Conservation (phyloP, 2,888 invertebrate species). For the Spilosoma lubricipeda region DNA sequence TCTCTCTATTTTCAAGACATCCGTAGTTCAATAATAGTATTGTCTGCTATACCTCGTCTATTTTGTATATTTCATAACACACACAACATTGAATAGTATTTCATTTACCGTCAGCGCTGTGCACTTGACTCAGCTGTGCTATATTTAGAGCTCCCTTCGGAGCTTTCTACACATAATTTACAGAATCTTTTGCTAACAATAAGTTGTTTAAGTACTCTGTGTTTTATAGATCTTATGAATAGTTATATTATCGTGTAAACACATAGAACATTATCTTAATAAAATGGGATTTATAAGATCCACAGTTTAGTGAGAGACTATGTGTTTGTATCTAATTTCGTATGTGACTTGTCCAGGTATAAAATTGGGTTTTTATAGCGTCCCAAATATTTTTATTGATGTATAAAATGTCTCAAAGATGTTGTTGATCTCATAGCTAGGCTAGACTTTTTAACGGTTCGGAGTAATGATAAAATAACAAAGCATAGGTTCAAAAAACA, state of each 20-base stretch:
- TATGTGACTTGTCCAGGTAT: slow-evolving; percentile 26
- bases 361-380: slow-evolving; percentile 37
- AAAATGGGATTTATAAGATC: neutral
- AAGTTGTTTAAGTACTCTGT: slow-evolving; percentile 20
- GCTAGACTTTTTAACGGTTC: neutral
- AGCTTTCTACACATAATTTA: slow-evolving; percentile 54
- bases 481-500: neutral
- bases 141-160: slow-evolving; percentile 59
- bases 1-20: slow-evolving; percentile 42
- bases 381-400: slow-evolving; percentile 46
- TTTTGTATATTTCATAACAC: slow-evolving; percentile 33
- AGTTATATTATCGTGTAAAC: slow-evolving; percentile 3
- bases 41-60: slow-evolving; percentile 45
- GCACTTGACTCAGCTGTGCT: slow-evolving; percentile 63
- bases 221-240: neutral
- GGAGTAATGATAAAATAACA: neutral
- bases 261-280: neutral
- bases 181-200: slow-evolving; percentile 36
- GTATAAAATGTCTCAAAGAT: slow-evolving; percentile 31
- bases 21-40: slow-evolving; percentile 41
- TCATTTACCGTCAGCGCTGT: slow-evolving; percentile 43
- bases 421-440: slow-evolving; percentile 21
- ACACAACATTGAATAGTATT: slow-evolving; percentile 41
- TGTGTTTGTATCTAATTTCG: slow-evolving; percentile 9
- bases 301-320: neutral